Percentiles rank a stretch among this genome's conserved stretches.
Conservation (phyloP, 2,888 invertebrate genomes). For the Epinotia demarniana region DNA sequence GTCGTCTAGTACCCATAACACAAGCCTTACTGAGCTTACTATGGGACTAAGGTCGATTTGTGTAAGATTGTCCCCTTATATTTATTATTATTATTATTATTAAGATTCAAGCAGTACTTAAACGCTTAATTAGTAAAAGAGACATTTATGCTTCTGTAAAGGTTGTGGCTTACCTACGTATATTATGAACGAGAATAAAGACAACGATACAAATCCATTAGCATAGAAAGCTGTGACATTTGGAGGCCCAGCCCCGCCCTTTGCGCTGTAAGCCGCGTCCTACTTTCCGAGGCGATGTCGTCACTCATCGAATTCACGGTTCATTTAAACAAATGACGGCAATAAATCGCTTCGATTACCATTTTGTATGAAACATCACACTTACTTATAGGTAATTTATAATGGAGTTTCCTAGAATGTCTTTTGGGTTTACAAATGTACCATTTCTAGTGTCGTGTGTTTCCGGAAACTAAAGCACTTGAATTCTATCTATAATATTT, state of each 20-base stretch:
- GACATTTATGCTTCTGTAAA: slow-evolving; percentile 1
- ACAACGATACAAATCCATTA: neutral
- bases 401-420: neutral
- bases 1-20: too few species aligned
- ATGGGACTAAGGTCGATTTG: too few species aligned
- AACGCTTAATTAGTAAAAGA: neutral
- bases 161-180: neutral
- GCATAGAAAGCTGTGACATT: slow-evolving; percentile 13
- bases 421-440: neutral
- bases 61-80: too few species aligned
- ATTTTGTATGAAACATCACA: too few species aligned
- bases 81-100: too few species aligned
- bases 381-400: too few species aligned
- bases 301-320: neutral
- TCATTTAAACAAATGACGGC: neutral
- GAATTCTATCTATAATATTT: neutral
- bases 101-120: neutral
- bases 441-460: neutral
- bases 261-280: neutral
- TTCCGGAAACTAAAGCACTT: neutral
- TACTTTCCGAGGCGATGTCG: slow-evolving; percentile 7
- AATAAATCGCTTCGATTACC: neutral
- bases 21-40: too few species aligned
- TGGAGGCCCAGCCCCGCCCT: neutral
- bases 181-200: neutral